These are phyloP conservation scores for Mallotus villosus DNA, from an alignment of 2,797 vertebrate genomes.

Conservation along the genomic window DNA sequence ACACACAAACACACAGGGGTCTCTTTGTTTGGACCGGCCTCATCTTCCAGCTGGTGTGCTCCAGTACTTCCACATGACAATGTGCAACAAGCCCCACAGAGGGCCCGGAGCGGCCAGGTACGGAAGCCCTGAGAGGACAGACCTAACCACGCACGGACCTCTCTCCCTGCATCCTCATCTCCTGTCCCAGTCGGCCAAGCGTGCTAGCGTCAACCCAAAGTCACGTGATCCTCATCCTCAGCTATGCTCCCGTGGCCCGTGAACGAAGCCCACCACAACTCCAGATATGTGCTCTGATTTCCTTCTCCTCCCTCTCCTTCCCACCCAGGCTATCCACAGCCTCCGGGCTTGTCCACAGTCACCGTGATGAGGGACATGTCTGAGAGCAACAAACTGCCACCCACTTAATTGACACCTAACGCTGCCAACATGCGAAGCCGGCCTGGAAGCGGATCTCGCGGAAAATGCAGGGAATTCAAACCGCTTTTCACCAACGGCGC, in stretches of 20 bases:
- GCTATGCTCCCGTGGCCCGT: too few species aligned
- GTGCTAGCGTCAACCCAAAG: too few species aligned
- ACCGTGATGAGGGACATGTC: conserved; percentile 37
- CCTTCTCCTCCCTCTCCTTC: too few species aligned
- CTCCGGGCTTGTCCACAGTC: conserved; percentile 22
- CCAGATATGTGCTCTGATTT: too few species aligned
- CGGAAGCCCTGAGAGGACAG: not conserved
- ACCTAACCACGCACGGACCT: not conserved
- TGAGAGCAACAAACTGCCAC: conserved; percentile 43
- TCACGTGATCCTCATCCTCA: too few species aligned
- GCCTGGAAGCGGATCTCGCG: conserved; percentile 21
- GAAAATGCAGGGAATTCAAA: conserved; percentile 33
- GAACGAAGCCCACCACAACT: too few species aligned
- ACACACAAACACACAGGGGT: conserved; percentile 29
- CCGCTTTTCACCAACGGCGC: conserved; percentile 27
- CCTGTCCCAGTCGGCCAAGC: too few species aligned
- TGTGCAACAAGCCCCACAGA: conserved; percentile 27
- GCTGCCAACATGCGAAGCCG: conserved; percentile 36
- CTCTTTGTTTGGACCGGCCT: conserved; percentile 49
- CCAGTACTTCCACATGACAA: conserved; percentile 44
- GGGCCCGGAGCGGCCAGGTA: conserved; percentile 7
- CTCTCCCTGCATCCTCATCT: too few species aligned
- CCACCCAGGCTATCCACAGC: too few species aligned
- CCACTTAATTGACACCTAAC: conserved; percentile 46
- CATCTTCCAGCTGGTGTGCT: conserved; percentile 47